These are phyloP conservation scores for Papilio elwesi DNA, from an alignment of 2,888 invertebrate genomes.

Conservation along the genomic window DNA sequence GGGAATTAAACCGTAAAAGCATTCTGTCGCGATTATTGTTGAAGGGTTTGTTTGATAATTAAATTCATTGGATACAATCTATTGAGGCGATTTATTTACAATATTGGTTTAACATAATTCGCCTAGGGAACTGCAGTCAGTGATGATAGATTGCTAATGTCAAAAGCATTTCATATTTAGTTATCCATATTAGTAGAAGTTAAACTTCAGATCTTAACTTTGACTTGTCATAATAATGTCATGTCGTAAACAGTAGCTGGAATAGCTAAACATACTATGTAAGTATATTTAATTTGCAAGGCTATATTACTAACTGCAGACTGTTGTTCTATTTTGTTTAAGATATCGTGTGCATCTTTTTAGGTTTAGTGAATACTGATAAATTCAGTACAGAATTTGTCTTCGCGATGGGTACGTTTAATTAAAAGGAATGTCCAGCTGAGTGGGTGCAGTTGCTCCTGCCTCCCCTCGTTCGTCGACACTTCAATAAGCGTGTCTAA, in stretches of 20 bases:
- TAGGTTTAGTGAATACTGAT: neutral
- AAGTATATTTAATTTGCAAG: too few relatives aligned
- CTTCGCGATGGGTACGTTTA: constrained; percentile 60
- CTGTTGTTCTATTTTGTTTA: too few relatives aligned
- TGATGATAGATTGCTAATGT: neutral
- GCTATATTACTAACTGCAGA: too few relatives aligned
- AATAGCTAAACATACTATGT: too few relatives aligned
- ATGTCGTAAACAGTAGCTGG: too few relatives aligned
- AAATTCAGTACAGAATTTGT: constrained; percentile 18
- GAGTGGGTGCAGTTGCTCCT: constrained; percentile 49
- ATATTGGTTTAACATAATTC: constrained; percentile 4
- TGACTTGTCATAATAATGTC: too few relatives aligned
- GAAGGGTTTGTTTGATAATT: neutral
- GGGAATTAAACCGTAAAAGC: neutral
- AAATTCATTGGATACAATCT: neutral
- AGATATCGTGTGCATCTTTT: neutral
- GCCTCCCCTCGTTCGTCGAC: constrained; percentile 51
- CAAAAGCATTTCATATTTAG: too few relatives aligned
- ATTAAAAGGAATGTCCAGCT: constrained; percentile 70
- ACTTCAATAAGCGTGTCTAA: constrained; percentile 67
- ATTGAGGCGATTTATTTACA: neutral
- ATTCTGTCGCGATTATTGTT: neutral
- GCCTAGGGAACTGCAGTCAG: neutral
- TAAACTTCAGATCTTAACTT: too few relatives aligned
- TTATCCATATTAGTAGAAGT: too few relatives aligned